phyloP scores from a whole-genome alignment of 2,113 vertebrate genomes.

The Semnornis frantzii region DNA sequence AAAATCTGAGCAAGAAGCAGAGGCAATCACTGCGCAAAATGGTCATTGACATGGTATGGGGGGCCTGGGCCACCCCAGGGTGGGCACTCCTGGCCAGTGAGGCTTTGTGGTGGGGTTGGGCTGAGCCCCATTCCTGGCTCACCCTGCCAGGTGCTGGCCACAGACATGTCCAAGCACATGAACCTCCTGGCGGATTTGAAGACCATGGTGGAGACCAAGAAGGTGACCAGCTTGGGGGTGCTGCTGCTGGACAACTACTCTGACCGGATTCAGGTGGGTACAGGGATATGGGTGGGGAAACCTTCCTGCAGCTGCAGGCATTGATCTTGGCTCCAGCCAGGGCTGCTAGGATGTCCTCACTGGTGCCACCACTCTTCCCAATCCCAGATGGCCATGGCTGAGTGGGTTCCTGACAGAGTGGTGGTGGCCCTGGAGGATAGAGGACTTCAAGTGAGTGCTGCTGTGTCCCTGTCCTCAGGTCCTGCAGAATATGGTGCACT shows the following conservation, averaged over 20 bases:
- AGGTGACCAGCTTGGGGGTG: slow-evolving; percentile 91
- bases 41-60: slow-evolving; percentile 89
- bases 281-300: rapidly evolving
- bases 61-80: rapidly evolving
- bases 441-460: rapidly evolving
- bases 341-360: rapidly evolving
- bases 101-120: not conserved
- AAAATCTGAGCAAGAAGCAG: slow-evolving; percentile 89
- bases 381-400: rapidly evolving
- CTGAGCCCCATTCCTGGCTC: not conserved
- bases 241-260: slow-evolving; percentile 92
- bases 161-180: slow-evolving; percentile 98
- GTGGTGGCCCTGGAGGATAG: not conserved
- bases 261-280: slow-evolving; percentile 87
- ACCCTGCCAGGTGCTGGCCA: slow-evolving; percentile 85
- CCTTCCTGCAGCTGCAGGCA: rapidly evolving
- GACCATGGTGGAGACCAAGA: slow-evolving; percentile 98
- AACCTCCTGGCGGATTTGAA: slow-evolving; percentile 92
- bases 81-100: rapidly evolving
- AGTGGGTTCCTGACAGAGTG: not conserved
- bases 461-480: slow-evolving; percentile 69
- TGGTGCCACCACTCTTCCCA: not conserved
- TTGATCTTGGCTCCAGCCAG: rapidly evolving
- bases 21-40: slow-evolving; percentile 87
- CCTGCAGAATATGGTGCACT: slow-evolving; percentile 93